Conservation (phyloP, 2,888 invertebrate genomes). For the Andricus quercusramuli region DNA sequence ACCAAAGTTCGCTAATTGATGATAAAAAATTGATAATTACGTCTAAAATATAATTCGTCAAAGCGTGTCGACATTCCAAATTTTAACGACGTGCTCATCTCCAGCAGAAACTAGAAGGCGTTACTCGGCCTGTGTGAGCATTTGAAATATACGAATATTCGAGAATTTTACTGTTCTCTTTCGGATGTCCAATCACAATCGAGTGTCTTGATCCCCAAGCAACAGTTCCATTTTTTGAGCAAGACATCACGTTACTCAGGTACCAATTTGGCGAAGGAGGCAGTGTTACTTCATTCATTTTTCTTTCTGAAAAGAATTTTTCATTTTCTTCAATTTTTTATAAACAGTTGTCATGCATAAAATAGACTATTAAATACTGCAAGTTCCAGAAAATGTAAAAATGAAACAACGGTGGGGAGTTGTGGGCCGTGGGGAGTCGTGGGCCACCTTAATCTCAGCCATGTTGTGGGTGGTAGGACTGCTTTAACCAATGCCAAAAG, state of each 20-base stretch:
- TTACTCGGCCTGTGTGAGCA: slow-evolving; percentile 79
- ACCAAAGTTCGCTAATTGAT: too few relatives aligned
- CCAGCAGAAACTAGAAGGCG: slow-evolving; percentile 80
- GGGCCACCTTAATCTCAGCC: too few relatives aligned
- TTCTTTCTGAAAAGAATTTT: slow-evolving; percentile 36
- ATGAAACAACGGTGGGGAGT: too few relatives aligned
- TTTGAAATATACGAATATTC: slow-evolving; percentile 72
- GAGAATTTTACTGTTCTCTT: slow-evolving; percentile 63
- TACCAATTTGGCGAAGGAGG: slow-evolving; percentile 87
- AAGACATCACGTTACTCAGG: slow-evolving; percentile 80
- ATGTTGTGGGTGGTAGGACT: too few relatives aligned
- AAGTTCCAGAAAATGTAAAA: too few relatives aligned
- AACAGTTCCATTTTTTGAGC: slow-evolving; percentile 80
- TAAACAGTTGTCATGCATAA: too few relatives aligned
- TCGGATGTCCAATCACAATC: slow-evolving; percentile 80
- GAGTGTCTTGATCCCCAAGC: slow-evolving; percentile 82
- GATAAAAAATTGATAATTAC: slow-evolving; percentile 72
- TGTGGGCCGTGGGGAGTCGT: too few relatives aligned
- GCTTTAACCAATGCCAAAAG: too few relatives aligned
- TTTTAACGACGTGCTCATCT: slow-evolving; percentile 83
- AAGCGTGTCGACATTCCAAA: slow-evolving; percentile 82
- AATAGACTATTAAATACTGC: too few relatives aligned
- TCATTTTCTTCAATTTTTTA: too few relatives aligned
- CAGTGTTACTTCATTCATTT: slow-evolving; percentile 79
- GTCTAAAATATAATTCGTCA: slow-evolving; percentile 76